Base-by-base conservation (phyloP, 1,140 invertebrate species). In the Xylocopa sonorina region DNA sequence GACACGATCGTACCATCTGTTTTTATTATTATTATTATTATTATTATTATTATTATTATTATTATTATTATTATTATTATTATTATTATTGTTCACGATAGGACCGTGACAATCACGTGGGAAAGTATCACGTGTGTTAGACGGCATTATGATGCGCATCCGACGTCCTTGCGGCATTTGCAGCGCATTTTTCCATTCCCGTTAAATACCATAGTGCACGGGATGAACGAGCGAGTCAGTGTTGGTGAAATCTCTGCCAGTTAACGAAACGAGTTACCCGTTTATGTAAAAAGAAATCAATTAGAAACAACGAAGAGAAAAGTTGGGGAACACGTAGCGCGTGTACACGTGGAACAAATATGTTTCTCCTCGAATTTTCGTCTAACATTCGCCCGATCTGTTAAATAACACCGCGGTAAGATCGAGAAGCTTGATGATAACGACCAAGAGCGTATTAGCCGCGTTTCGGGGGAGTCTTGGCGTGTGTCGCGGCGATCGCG, bases 141-240 rank as follows among this genome's bases (percentile, higher is more conserved):
- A 58, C 57, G 66, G 75, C 57, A 78, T 85, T 77, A 71, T 81
- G 62, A 50, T 53, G 75, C 51, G 72, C 73, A 71, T 75, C 68
- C 62, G 74, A 71, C 79, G 84, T 85, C 84, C 84, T 85, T 85
- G 84, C 81, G 57, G 75, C 74, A 62, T 77, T 81, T 74, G 51
- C 63, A 81, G 63, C 27, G 32, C 55, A 77, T 69, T 81, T 81
- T 68, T 69, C 38, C 32, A 77, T 81, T 77, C 48, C 55, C 38
- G 73, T 69, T 55, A 60, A 81, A 77, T 62, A 75, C 74, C 73
- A 63, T 38, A 51, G 21, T 43, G 38, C 64, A 27, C n/a, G n/a
- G 32, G 55, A 71, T 16, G 67, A 71, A 60, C 66, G 66, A 41
- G 43, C 38, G n/a, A 38, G 38, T 9, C 66, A 64, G 38, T 53